Base-by-base conservation (phyloP, 2,888 invertebrate genomes). In the Venusia cambrica region DNA sequence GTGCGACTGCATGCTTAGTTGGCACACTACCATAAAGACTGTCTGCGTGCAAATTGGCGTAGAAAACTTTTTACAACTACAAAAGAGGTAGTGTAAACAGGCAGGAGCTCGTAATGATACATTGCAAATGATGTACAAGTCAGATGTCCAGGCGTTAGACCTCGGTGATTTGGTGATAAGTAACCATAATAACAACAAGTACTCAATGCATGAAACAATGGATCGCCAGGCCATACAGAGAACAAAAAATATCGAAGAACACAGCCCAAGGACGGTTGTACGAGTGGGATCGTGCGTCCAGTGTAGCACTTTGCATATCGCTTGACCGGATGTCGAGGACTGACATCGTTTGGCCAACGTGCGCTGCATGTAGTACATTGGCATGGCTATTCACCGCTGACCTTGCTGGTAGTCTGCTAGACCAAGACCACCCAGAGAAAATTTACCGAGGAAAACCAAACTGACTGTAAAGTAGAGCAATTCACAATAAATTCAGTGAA, bases 301-400 rank as follows among this genome's bases (percentile, higher is more conserved):
- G 65, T 59, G 62, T 65, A 67, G 64, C 57, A 57, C 79, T 81
- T 83, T 73, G 71, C 80, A 84, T 81, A 73, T 64, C 41, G 51
- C 59, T 63, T 66, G 75, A 64, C 79, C 80, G 81, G 81, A 83
- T 74, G 70, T 57, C 54, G 60, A 62, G 60, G 65, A 70, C 64
- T 71, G 71, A 62, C 69, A 68, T 61, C 62, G 60, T 62, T 64
- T 58, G 66, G 61, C 61, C 61, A 65, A 64, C 73, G 70, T 71
- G 74, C 71, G 45, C 31, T 60, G 71, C 69, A 73, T 63, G 51
- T 49, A 40, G 52, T 52, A 55, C 51, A 48, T 57, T 36, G 27
- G 32, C 32, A 38, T 33, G 12, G 35, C 20, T 28, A 45, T 39
- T 48, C 51, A 52, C 50, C 36, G 39, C 34, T 53, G 54, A 57